Percentiles rank a stretch among this genome's conserved stretches.
Conservation (phyloP, 92 coral and sea anemone genomes). For the Palythoa grandis region DNA sequence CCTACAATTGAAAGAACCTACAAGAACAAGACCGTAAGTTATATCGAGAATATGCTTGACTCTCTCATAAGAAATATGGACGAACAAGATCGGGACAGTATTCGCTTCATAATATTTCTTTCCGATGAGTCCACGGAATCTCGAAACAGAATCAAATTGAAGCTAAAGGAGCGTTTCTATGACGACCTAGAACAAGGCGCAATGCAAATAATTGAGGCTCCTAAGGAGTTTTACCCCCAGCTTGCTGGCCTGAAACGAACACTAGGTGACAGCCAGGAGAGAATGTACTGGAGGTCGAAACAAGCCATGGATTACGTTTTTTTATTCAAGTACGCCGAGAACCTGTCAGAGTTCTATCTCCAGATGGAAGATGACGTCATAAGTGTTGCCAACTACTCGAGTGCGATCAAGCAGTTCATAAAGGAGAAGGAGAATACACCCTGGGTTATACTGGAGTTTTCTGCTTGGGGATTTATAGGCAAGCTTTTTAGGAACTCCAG, state of each 20-base stretch:
- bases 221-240: slow-evolving; percentile 73
- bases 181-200: slow-evolving; percentile 64
- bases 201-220: slow-evolving; percentile 86
- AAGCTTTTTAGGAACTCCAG: slow-evolving; percentile 70
- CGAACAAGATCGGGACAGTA: slow-evolving; percentile 34
- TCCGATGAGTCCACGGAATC: slow-evolving; percentile 72
- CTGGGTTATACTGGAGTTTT: slow-evolving; percentile 65
- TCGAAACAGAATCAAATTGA: slow-evolving; percentile 52
- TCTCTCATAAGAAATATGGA: slow-evolving; percentile 61
- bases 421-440: slow-evolving; percentile 42
- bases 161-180: slow-evolving; percentile 50
- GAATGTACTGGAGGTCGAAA: slow-evolving; percentile 96
- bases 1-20: slow-evolving; percentile 78
- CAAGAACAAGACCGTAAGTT: slow-evolving; percentile 66
- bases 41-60: slow-evolving; percentile 64
- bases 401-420: slow-evolving; percentile 64
- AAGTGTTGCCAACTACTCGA: slow-evolving; percentile 58
- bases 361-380: slow-evolving; percentile 96
- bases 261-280: slow-evolving; percentile 59
- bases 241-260: slow-evolving; percentile 71
- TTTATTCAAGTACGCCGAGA: slow-evolving; percentile 73
- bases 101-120: slow-evolving; percentile 81
- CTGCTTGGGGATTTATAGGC: slow-evolving; percentile 86
- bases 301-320: slow-evolving; percentile 89
- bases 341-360: slow-evolving; percentile 81